Evolutionary conservation across 1,140 invertebrate species (phyloP).

Genomic region (Drosophila paulistorum): DNA sequence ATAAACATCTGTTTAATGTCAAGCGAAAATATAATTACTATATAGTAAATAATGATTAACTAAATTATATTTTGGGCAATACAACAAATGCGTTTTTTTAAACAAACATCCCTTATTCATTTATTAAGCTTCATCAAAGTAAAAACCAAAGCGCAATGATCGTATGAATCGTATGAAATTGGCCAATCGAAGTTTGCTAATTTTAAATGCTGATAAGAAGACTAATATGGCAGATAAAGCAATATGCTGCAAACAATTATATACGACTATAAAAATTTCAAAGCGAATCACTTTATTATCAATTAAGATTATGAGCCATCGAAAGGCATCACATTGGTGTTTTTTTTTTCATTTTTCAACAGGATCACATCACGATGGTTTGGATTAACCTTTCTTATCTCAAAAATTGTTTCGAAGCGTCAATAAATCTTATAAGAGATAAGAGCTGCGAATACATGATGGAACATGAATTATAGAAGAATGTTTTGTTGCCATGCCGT

Average conservation of each 20-base stretch:
- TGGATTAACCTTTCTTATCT: not conserved
- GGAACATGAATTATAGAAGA: not conserved
- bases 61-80: slow-evolving; percentile 32
- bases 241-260: no score
- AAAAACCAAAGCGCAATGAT: no score
- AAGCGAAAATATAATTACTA: slow-evolving; percentile 11
- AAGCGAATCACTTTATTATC: no score
- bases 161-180: not conserved
- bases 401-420: not conserved
- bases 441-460: no score
- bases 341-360: not conserved
- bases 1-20: not conserved
- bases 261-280: no score
- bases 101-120: not conserved
- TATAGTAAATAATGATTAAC: slow-evolving; percentile 21
- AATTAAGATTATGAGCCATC: no score
- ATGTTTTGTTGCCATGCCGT: not conserved
- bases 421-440: no score
- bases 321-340: no score
- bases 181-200: not conserved
- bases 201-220: not conserved
- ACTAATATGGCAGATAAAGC: no score
- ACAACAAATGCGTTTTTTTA: slow-evolving; percentile 17
- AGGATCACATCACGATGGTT: not conserved
- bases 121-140: not conserved